Conservation (phyloP, 1,140 invertebrate genomes). For the Popillia japonica region DNA sequence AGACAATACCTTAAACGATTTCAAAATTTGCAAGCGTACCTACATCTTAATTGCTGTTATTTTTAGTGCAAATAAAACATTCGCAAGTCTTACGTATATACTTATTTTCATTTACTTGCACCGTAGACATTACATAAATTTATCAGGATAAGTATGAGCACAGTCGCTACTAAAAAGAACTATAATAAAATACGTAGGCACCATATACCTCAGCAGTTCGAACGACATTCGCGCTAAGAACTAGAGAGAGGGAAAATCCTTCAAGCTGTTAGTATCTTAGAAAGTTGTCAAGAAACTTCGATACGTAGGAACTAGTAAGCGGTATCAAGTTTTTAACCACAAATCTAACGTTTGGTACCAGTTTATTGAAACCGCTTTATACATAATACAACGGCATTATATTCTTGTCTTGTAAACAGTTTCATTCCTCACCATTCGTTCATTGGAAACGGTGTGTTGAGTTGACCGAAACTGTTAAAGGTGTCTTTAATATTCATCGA, state of each 20-base stretch:
- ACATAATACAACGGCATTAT: not conserved
- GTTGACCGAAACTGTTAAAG: not conserved
- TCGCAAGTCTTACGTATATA: not conserved
- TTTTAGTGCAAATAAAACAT: not conserved
- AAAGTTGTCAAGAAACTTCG: constrained; percentile 24
- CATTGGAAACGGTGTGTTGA: constrained; percentile 20
- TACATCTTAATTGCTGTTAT: too few relatives aligned
- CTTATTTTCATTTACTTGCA: not conserved
- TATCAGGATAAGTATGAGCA: not conserved
- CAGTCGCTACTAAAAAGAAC: not conserved
- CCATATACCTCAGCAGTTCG: not conserved
- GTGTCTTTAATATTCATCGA: constrained; percentile 9
- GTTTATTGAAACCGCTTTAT: not conserved
- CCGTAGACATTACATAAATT: not conserved
- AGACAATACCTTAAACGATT: too few relatives aligned
- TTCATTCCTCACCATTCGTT: constrained; percentile 24
- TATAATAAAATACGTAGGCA: not conserved
- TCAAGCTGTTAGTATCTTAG: constrained; percentile 26
- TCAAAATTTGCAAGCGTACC: too few relatives aligned
- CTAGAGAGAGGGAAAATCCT: constrained; percentile 20
- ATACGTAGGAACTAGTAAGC: not conserved
- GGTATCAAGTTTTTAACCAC: not conserved
- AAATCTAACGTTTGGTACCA: not conserved
- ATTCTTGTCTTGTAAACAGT: constrained; percentile 21
- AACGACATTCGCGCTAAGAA: constrained; percentile 29